phyloP scores from a whole-genome alignment of 1,140 invertebrate genomes.

The Polyergus mexicanus region DNA sequence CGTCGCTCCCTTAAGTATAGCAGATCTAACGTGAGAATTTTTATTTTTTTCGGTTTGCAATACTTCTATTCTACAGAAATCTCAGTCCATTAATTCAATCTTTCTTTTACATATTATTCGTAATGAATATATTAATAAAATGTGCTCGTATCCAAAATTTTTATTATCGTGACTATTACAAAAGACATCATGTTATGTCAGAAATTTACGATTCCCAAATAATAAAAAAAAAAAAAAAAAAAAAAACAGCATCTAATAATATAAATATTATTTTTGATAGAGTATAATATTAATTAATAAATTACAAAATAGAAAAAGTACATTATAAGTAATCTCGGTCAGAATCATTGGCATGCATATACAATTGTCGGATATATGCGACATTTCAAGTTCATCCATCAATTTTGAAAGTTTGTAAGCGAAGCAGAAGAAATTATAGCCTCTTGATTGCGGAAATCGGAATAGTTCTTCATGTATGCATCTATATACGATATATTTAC shows the following conservation, averaged over 20 bases:
- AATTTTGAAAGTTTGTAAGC: conserved; percentile 47
- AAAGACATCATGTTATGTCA: not conserved
- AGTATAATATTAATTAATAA: not conserved
- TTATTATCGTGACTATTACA: not conserved
- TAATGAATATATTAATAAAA: not conserved
- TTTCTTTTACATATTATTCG: conserved; percentile 8
- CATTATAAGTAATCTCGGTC: not conserved
- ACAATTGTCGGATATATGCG: not conserved
- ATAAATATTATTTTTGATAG: not conserved
- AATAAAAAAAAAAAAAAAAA: not conserved
- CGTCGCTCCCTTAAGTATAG: conserved; percentile 33
- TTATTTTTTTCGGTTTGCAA: conserved; percentile 32
- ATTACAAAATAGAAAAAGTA: not conserved
- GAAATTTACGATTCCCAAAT: not conserved
- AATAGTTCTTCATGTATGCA: conserved; percentile 30
- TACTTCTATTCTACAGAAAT: conserved; percentile 15
- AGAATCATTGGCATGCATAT: not conserved
- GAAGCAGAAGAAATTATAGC: conserved; percentile 59
- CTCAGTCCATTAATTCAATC: conserved; percentile 17
- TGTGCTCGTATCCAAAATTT: not conserved
- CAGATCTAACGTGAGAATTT: conserved; percentile 48
- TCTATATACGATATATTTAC: conserved; percentile 20
- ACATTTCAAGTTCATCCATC: conserved; percentile 1
- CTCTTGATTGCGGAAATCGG: conserved; percentile 53
- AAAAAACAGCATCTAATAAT: conserved; percentile 5